Conservation (phyloP, 2,113 vertebrate genomes). For the Microtus oregoni region DNA sequence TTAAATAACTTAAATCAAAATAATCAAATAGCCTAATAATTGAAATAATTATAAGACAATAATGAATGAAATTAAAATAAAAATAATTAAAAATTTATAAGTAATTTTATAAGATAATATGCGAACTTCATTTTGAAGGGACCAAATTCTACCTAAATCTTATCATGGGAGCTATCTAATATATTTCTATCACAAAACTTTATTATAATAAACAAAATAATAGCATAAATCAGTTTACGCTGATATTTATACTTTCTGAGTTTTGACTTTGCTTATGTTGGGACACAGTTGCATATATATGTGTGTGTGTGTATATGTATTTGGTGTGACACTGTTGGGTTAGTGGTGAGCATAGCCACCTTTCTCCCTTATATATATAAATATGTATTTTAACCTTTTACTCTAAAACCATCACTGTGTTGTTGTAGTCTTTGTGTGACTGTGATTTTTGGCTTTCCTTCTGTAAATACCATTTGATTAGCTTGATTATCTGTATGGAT, state of each 20-base stretch:
- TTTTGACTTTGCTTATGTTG: conserved; percentile 33
- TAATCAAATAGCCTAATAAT: not conserved
- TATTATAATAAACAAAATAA: not conserved
- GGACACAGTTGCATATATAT: not conserved
- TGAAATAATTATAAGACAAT: not conserved
- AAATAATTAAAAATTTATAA: not conserved
- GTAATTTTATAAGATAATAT: not conserved
- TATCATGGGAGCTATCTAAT: not conserved
- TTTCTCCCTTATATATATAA: not conserved
- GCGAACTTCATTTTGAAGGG: conserved; percentile 20
- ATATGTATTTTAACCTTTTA: not conserved
- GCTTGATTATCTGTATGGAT: conserved; percentile 46
- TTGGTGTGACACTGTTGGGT: not conserved
- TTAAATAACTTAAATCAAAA: not conserved
- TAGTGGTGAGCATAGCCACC: not conserved
- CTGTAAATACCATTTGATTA: conserved; percentile 36
- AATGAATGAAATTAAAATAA: not conserved
- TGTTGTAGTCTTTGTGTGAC: not conserved
- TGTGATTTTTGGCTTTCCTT: not conserved
- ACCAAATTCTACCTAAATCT: not conserved
- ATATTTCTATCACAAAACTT: not conserved
- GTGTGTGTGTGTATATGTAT: not conserved
- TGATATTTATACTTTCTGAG: not conserved
- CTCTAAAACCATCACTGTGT: not conserved
- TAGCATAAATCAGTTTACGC: not conserved